These are phyloP conservation scores for Sebastes cheni DNA, from an alignment of 2,797 vertebrate species.

Conservation along the genomic window DNA sequence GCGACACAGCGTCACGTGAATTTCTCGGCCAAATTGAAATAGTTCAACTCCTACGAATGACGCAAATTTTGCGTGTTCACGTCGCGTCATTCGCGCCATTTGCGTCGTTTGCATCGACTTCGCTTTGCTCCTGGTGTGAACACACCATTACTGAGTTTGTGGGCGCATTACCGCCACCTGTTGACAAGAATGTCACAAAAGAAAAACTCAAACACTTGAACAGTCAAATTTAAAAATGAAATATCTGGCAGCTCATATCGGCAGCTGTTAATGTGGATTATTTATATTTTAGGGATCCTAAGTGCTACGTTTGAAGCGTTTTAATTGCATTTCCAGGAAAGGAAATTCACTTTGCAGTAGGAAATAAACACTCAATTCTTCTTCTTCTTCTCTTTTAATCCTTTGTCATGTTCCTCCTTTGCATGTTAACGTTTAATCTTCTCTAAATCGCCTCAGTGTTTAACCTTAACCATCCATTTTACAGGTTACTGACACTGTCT, in stretches of 20 bases:
- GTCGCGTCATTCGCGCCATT: too few species aligned
- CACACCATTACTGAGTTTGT: background rate
- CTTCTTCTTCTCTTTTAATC: background rate
- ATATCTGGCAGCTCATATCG: background rate
- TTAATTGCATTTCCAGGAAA: background rate
- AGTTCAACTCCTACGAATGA: too few species aligned
- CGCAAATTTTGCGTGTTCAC: too few species aligned
- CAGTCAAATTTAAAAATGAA: background rate
- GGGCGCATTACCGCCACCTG: background rate
- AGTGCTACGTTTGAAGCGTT: background rate
- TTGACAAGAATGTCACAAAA: background rate
- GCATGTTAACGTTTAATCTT: background rate
- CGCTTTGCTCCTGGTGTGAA: too few species aligned
- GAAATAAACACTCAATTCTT: too few species aligned
- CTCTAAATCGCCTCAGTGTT: background rate
- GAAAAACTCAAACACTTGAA: background rate
- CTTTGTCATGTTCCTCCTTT: background rate
- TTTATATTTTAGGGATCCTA: background rate
- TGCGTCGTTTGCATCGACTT: too few species aligned
- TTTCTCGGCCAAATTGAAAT: too few species aligned
- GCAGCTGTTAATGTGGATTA: background rate
- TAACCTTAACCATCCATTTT: background rate
- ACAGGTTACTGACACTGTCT: conserved; percentile 5
- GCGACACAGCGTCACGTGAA: too few species aligned
- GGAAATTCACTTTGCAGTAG: background rate